Evolutionary conservation across 2,888 invertebrate species (phyloP).

Genomic region (Eristalinus aeneus): DNA sequence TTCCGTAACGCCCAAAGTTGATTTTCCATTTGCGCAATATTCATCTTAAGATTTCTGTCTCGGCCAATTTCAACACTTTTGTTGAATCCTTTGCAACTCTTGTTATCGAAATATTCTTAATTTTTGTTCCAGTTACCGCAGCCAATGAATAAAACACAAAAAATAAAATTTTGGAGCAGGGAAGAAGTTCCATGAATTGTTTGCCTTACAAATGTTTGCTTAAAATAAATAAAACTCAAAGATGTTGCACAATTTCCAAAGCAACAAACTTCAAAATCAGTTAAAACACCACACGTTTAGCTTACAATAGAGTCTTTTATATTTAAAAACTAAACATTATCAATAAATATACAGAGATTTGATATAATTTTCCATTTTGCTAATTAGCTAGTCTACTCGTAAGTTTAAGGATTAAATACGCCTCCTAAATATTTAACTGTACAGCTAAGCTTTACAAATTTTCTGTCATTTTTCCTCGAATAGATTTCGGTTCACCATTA

Average conservation of each 20-base stretch:
- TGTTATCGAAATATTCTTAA: too few species aligned
- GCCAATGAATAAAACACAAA: too few species aligned
- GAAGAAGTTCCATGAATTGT: too few species aligned
- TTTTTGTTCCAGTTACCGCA: too few species aligned
- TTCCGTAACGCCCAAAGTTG: too few species aligned
- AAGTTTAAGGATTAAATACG: slow-evolving; percentile 9
- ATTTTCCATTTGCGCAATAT: too few species aligned
- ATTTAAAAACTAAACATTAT: slow-evolving; percentile 57
- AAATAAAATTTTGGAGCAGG: too few species aligned
- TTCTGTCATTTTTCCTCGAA: slow-evolving; percentile 52
- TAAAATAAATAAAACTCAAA: too few species aligned
- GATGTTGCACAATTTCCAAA: background rate
- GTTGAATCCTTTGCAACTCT: too few species aligned
- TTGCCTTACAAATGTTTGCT: too few species aligned
- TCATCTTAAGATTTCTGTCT: too few species aligned
- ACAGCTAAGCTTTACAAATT: slow-evolving; percentile 52
- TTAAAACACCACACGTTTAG: background rate
- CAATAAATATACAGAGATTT: slow-evolving; percentile 38
- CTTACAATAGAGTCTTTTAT: slow-evolving; percentile 72
- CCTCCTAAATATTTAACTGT: slow-evolving; percentile 22
- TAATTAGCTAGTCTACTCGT: slow-evolving; percentile 16
- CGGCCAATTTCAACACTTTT: too few species aligned
- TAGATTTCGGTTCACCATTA: slow-evolving; percentile 14
- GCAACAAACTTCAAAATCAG: background rate
- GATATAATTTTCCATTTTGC: background rate